Evolutionary conservation across 2,888 invertebrate genomes (phyloP).

Genomic region (Icerya purchasi): DNA sequence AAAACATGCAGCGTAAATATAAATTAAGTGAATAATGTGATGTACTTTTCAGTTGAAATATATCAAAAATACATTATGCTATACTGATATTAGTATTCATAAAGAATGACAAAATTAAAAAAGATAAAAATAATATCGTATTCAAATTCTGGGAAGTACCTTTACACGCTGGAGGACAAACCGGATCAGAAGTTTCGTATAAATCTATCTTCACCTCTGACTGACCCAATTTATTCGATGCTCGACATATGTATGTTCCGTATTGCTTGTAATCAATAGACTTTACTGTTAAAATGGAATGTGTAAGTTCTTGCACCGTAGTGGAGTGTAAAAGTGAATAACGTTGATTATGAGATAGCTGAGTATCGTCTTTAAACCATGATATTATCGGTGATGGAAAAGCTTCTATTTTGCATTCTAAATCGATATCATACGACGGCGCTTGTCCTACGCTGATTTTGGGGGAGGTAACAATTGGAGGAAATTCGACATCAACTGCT

Average conservation of each 20-base stretch:
- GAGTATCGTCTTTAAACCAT: constrained; percentile 67
- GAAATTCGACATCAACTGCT: constrained; percentile 69
- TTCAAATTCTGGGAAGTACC: constrained; percentile 21
- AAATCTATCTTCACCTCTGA: constrained; percentile 55
- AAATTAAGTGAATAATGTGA: too few species aligned
- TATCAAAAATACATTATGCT: too few species aligned
- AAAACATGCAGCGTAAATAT: too few species aligned
- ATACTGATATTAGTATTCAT: too few species aligned
- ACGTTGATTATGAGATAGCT: constrained; percentile 69
- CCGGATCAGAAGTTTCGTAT: constrained; percentile 71
- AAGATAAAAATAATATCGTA: too few species aligned
- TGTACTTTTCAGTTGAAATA: too few species aligned
- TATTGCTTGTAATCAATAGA: constrained; percentile 76
- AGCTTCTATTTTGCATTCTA: constrained; percentile 82
- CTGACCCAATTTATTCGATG: constrained; percentile 63
- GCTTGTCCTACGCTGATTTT: constrained; percentile 63
- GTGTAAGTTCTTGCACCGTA: constrained; percentile 73
- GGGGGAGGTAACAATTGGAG: constrained; percentile 64
- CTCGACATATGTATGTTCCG: constrained; percentile 62
- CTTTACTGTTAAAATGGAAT: constrained; percentile 64
- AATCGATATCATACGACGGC: constrained; percentile 72
- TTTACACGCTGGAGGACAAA: constrained; percentile 73
- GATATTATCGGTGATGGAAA: constrained; percentile 78
- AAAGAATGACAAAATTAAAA: too few species aligned
- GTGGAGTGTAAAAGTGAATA: constrained; percentile 74